Evolutionary conservation across 2,113 vertebrate genomes (phyloP), one percentile per base, ranked within the genome.

Genomic region (Melospiza georgiana): DNA sequence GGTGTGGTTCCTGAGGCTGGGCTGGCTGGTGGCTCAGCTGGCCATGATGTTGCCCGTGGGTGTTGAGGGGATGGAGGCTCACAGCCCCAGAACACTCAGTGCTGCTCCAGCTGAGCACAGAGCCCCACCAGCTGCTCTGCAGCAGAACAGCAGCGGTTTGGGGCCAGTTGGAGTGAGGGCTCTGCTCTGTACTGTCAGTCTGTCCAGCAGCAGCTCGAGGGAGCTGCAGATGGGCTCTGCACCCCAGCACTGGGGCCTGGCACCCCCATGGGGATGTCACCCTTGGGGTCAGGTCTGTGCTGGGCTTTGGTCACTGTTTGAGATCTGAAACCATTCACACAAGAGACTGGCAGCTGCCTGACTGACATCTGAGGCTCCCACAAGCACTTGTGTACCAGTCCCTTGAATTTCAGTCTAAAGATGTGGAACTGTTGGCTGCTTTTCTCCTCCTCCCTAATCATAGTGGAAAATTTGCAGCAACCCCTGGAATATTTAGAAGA

Each of bases 81-180:
- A 2, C 18, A 27, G 41, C 33, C 69, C 73, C 13, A 75, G 61
- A 74, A 22, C 0, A 15, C 22, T 11, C 8, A 4, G 8, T 62
- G 2, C 11, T 2, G 44, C 54, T 52, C 21, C 22, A 27, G 73
- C 11, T 67, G 78, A 74, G 78, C 74, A 44, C 51, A 41, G 59
- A 77, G 58, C 65, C 68, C n/a, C 61, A n/a, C 7, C 52, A 75
- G 77, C 81, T 59, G 68, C 51, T 87, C 55, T n/a, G 27, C 55
- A 54, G 71, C 65, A 78, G 69, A 78, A 62, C 15, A 87, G 76
- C 59, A 87, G 81, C 7, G 39, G 20, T 87, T 4, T 7, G 57
- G 37, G 51, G 10, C 0, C 0, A 35, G 10, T 1, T 30, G 8
- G 11, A 16, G 2, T 37, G 18, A 10, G 48, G 19, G 39, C 7